Evolutionary conservation across 2,797 vertebrate species (phyloP).

Genomic region (Aselliscus stoliczkanus): DNA sequence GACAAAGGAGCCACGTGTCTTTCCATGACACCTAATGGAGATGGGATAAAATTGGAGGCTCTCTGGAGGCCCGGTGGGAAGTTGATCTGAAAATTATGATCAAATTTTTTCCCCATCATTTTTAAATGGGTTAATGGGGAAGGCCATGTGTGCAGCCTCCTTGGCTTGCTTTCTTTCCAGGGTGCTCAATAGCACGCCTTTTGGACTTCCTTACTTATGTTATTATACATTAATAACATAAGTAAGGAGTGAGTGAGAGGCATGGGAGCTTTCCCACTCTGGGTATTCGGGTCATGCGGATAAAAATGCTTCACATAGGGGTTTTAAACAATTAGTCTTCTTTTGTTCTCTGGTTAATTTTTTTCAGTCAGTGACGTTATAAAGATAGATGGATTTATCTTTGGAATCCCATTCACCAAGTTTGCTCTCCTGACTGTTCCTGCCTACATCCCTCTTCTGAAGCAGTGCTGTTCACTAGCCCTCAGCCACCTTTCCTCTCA

Average conservation of each 20-base stretch:
- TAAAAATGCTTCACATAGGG: neutral
- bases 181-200: accelerated
- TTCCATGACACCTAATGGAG: neutral
- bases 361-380: neutral
- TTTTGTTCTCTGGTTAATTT: neutral
- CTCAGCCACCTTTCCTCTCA: neutral
- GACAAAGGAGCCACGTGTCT: conserved; percentile 29
- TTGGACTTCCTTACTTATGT: neutral
- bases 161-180: neutral
- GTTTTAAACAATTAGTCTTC: neutral
- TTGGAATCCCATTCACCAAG: neutral
- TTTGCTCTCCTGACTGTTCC: neutral
- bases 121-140: conserved; percentile 1
- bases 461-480: neutral
- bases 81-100: conserved; percentile 52
- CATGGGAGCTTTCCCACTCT: neutral
- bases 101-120: neutral
- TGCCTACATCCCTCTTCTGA: neutral
- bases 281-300: neutral
- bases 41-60: conserved; percentile 35
- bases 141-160: neutral
- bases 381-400: neutral
- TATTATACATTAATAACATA: neutral
- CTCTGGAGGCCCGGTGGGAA: neutral
- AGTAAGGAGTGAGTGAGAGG: no score